Evolutionary conservation across 2,113 vertebrate species (phyloP).

Genomic region (Leucosticte australis): DNA sequence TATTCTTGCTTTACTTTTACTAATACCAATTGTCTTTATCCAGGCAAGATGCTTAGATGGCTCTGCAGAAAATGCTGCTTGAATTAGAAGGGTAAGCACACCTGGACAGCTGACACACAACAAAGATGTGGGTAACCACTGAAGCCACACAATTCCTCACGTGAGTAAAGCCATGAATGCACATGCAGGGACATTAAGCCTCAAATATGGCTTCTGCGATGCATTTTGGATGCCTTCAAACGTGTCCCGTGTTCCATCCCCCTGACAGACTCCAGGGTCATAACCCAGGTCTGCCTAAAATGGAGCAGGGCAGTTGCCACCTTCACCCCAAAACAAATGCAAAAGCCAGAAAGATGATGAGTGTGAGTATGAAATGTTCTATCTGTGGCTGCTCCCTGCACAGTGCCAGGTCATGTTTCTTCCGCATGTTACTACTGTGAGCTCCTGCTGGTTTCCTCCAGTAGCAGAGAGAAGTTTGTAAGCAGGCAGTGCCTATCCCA

Average conservation of each 20-base stretch:
- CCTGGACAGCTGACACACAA: neutral
- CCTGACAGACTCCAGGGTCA: neutral
- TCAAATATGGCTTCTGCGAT: neutral
- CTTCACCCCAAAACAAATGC: neutral
- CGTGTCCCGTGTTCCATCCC: accelerated
- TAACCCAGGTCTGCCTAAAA: neutral
- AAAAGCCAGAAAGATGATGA: neutral
- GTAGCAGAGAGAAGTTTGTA: neutral
- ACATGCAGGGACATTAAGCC: accelerated
- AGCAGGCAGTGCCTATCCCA: neutral
- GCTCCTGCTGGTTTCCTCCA: neutral
- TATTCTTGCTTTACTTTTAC: neutral
- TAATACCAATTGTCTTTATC: neutral
- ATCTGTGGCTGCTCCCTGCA: neutral
- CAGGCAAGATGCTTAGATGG: neutral
- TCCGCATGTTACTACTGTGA: neutral
- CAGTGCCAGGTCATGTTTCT: neutral
- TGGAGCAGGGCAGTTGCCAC: neutral
- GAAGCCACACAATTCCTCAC: neutral
- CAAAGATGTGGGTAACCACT: neutral
- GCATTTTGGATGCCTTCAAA: neutral
- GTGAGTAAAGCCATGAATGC: accelerated
- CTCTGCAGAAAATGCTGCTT: neutral
- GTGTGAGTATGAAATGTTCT: neutral
- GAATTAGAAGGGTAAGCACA: neutral